Base-by-base conservation (phyloP, 2,113 vertebrate genomes). In the Brienomyrus longianalis region DNA sequence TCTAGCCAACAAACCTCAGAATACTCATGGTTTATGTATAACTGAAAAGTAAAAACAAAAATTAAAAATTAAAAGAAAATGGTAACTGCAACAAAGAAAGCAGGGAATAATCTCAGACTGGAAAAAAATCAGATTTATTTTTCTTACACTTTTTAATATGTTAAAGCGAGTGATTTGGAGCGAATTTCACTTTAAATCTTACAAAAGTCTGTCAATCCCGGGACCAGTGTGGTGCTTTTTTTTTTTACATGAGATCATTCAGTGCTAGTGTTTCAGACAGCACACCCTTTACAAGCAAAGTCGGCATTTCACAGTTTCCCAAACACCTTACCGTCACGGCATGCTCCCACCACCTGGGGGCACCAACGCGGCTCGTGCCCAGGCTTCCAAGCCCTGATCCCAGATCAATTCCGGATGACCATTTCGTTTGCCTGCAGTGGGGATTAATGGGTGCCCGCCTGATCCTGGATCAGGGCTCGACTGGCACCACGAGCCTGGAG, bases 231-330 rank as follows among this genome's bases (percentile, higher is more conserved):
- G 47, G 13, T 45, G 21, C 56, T 6, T 35, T 70, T 31, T 35
- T 70, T 31, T 31, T 51, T 43, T 21, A 80, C 66, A 89, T 9
- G 31, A 51, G 77, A 90, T 54, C 80, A 92, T 92, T 95, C 95
- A 95, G 95, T 95, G 95, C 94, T 94, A 89, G 88, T 93, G 92
- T 93, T 93, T 92, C 92, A 92, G 91, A 94, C 92, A 94, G 89
- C 91, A 92, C 91, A 92, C 89, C 31, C 89, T 93, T 92, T 93
- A 93, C 91, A 93, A 93, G 91, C 93, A 92, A 88, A 90, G 90
- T 88, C 89, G 39, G 88, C 89, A 45, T 43, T 39, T 77, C 89
- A 91, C 66, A 86, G 86, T 83, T 56, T 77, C 66, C n/a, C 39
- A 48, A 84, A 84, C 21, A n/a, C 39, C 39, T 47, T 51, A 52